These are phyloP conservation scores for Gallirallus australis DNA, from an alignment of 2,797 vertebrate species.

Conservation along the genomic window DNA sequence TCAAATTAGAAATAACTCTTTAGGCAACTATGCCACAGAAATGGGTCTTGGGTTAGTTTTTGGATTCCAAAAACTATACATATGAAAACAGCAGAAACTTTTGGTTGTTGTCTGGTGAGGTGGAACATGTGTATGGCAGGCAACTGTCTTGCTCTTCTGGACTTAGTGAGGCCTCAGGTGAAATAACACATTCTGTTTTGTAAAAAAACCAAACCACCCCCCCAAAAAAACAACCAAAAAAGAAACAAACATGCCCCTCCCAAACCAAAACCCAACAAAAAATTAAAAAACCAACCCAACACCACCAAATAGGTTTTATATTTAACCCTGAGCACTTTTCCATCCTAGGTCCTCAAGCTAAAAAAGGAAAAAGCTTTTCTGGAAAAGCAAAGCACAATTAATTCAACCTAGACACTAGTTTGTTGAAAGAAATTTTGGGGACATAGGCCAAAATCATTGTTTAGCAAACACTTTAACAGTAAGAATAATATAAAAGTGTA, in stretches of 20 bases:
- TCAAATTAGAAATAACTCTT: background rate
- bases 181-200: background rate
- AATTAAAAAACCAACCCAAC: too few relatives aligned
- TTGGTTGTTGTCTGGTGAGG: background rate
- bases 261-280: background rate
- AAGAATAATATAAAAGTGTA: background rate
- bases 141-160: background rate
- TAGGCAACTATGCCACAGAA: background rate
- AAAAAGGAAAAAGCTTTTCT: background rate
- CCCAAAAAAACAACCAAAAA: too few relatives aligned
- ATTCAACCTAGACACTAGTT: background rate
- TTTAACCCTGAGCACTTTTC: background rate
- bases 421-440: background rate
- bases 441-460: background rate
- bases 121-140: background rate
- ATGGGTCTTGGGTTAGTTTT: background rate
- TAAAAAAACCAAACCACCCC: background rate
- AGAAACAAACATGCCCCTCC: too few relatives aligned
- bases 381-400: background rate
- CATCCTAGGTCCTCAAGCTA: background rate
- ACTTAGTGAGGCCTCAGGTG: background rate
- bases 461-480: conserved; percentile 8
- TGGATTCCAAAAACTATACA: background rate
- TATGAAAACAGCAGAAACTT: background rate
- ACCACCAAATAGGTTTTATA: too few relatives aligned